Conservation (phyloP, 1,140 invertebrate genomes). For the Babylonia areolata region DNA sequence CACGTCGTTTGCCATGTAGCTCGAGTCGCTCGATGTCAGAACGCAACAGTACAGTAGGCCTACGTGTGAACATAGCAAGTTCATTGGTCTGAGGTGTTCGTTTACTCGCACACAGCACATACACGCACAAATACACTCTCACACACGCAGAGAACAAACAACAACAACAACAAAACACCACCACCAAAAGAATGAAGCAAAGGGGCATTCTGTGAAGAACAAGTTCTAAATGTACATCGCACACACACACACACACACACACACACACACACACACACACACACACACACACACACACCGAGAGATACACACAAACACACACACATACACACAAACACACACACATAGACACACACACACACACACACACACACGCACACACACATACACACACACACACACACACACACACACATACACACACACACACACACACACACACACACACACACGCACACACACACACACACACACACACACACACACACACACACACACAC, state of each 20-base stretch:
- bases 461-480: constrained; percentile 1
- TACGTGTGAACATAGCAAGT: neutral
- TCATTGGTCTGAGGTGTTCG: neutral
- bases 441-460: neutral
- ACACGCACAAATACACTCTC: neutral
- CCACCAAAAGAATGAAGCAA: neutral
- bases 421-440: neutral
- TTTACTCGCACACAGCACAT: neutral
- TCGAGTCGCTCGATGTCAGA: too few species aligned
- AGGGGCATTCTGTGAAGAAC: neutral
- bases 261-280: constrained; percentile 11
- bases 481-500: constrained; percentile 11
- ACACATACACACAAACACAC: constrained; percentile 1
- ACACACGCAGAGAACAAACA: neutral
- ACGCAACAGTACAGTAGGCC: too few species aligned
- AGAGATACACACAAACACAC: neutral
- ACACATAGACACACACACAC: neutral
- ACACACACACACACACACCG: neutral
- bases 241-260: neutral
- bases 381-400: constrained; percentile 7
- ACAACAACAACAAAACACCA: neutral
- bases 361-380: neutral
- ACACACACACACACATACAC: neutral
- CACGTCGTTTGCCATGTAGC: too few species aligned
- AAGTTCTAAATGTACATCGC: neutral